Percentiles rank a stretch among this genome's conserved stretches.
These are phyloP conservation scores for Pyrgus malvae DNA, from an alignment of 2,888 invertebrate species.

Conservation along the genomic window DNA sequence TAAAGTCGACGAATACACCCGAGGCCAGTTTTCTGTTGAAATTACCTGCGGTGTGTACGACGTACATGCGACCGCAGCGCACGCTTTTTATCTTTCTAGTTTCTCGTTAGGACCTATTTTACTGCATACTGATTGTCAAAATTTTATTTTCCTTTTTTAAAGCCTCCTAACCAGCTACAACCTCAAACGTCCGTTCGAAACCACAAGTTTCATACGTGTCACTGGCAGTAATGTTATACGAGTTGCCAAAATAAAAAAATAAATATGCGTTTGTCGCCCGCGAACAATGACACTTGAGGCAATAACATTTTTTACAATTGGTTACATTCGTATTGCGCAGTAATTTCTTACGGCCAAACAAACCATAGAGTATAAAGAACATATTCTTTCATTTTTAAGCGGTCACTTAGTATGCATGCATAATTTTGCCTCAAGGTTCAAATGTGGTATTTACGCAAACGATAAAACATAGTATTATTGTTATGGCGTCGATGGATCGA, in stretches of 20 bases:
- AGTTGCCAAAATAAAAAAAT: constrained; percentile 28
- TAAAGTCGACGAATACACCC: constrained; percentile 30
- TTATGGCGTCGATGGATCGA: constrained; percentile 35
- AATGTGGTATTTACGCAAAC: constrained; percentile 11
- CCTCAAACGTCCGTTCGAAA: constrained; percentile 32
- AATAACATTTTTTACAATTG: constrained; percentile 26
- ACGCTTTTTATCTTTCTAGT: constrained; percentile 44
- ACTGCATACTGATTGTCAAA: constrained; percentile 41
- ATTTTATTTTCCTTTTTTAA: constrained; percentile 32
- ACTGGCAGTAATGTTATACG: constrained; percentile 28
- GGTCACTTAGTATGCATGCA: not conserved
- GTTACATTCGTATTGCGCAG: constrained; percentile 21
- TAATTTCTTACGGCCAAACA: constrained; percentile 13
- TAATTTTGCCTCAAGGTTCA: constrained; percentile 12
- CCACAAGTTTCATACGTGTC: constrained; percentile 28
- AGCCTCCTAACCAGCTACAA: constrained; percentile 32
- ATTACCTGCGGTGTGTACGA: constrained; percentile 45
- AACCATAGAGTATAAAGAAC: constrained; percentile 6
- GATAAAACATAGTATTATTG: constrained; percentile 19
- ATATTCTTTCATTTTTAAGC: not conserved
- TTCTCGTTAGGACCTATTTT: constrained; percentile 62
- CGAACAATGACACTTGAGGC: constrained; percentile 27
- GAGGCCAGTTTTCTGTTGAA: constrained; percentile 42
- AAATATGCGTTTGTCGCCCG: constrained; percentile 25
- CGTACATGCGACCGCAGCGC: constrained; percentile 43